These are phyloP conservation scores for Poecilia gillii DNA, from an alignment of 2,797 vertebrate species.

Conservation along the genomic window DNA sequence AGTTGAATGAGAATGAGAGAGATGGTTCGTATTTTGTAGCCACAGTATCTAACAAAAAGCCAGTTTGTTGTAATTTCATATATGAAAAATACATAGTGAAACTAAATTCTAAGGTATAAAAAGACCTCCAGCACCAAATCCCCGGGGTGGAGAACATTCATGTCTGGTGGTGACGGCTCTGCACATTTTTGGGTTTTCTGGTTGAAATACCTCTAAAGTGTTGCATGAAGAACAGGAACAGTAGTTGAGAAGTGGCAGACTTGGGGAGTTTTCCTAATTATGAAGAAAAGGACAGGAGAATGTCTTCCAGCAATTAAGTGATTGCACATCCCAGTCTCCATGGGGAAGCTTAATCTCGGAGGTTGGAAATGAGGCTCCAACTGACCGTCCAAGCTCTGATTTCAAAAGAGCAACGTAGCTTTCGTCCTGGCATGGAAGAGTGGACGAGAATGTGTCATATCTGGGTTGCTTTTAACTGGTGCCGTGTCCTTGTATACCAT, in stretches of 20 bases:
- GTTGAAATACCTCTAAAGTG: neutral
- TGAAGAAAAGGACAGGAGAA: neutral
- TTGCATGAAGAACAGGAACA: neutral
- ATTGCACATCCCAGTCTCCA: neutral
- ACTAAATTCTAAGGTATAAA: neutral
- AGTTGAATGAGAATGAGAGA: conserved; percentile 34
- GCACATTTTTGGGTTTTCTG: neutral
- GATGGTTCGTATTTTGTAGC: conserved; percentile 23
- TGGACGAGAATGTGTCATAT: neutral
- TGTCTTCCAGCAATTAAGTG: neutral
- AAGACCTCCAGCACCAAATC: neutral
- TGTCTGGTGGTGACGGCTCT: neutral
- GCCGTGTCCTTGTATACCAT: neutral
- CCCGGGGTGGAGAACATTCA: neutral
- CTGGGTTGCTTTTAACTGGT: neutral
- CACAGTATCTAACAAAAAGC: conserved; percentile 34
- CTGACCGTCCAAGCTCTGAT: neutral
- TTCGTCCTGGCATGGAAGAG: neutral
- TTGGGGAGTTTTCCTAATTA: neutral
- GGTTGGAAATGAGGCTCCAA: neutral
- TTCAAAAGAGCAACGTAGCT: neutral
- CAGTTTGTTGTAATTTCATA: neutral
- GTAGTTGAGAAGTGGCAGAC: neutral
- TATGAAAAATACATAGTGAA: neutral
- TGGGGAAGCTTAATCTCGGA: neutral